Base-by-base conservation (phyloP, 2,113 vertebrate genomes). In the Salminus brasiliensis region DNA sequence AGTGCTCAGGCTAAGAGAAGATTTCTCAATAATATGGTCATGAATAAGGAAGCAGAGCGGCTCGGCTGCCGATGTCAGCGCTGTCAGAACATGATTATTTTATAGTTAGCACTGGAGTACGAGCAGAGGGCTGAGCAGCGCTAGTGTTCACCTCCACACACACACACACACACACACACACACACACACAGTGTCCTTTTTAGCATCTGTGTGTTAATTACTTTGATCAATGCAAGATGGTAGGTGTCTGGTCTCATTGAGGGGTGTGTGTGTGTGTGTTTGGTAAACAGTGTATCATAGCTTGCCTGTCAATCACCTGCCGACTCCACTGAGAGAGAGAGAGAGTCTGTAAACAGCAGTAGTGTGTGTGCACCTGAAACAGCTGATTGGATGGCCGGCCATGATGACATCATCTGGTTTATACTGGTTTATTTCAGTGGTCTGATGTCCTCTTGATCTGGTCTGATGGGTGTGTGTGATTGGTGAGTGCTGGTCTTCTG, bases 1-100 rank as follows among this genome's bases (percentile, higher is more conserved):
- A 36, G 7, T 36, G 34, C 34, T n/a, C n/a, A 7, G 34, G 53
- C 53, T 1, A 13, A 10, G 15, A 27, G 59, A 5, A 59, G 39
- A 78, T 78, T 39, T 59, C 65, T 32, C 60, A 70, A 78, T 78
- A 70, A 78, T 69, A 39, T 69, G 30, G 16, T 45, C 57, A 70
- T 70, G 66, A 70, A 78, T 69, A 45, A 45, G 21, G 52, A 60
- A 27, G 9, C 63, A 69, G 49, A 15, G 62, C 66, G 49, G 34
- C 45, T 2, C 34, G 23, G 25, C 65, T 49, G 36, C 43, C 55
- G 52, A 41, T 77, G 72, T 55, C 72, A 47, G 55, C 30, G 36
- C 39, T 45, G 52, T 45, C 49, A 45, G 39, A 55, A 69, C 36
- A n/a, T 77, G 18, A 45, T 69, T 69, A 59, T 39, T 60, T 47